These are phyloP conservation scores for Baronia brevicornis DNA, from an alignment of 2,888 invertebrate species.

Conservation along the genomic window DNA sequence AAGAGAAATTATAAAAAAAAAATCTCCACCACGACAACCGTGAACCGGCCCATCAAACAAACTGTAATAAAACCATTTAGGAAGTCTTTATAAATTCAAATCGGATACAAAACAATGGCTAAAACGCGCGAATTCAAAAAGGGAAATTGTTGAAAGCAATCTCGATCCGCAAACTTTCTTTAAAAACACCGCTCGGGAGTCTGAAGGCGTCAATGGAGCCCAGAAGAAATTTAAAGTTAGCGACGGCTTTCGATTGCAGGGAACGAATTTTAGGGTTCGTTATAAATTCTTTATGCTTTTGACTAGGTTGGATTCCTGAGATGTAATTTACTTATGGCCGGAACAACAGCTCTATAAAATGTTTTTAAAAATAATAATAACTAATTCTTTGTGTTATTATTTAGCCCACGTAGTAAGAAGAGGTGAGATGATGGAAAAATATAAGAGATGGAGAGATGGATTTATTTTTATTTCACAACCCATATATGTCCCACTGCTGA, in stretches of 20 bases:
- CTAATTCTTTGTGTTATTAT: no score
- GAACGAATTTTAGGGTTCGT: constrained; percentile 4
- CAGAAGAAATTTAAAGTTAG: constrained; percentile 13
- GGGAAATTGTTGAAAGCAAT: constrained; percentile 17
- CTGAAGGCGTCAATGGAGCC: constrained; percentile 12
- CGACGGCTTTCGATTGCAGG: constrained; percentile 3
- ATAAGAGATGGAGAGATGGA: no score
- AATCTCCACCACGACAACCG: background rate
- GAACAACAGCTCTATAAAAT: no score
- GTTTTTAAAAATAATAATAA: no score
- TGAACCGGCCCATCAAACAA: constrained; percentile 10
- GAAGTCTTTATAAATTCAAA: constrained; percentile 19
- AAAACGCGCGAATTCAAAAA: constrained; percentile 12
- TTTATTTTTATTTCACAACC: no score
- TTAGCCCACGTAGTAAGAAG: no score
- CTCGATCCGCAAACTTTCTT: constrained; percentile 14
- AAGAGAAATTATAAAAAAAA: background rate
- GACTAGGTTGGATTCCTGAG: no score
- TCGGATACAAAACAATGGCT: constrained; percentile 14
- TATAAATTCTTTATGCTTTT: background rate
- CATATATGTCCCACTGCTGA: no score
- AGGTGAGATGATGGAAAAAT: no score
- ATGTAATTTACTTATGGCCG: no score
- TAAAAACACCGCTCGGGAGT: constrained; percentile 16
- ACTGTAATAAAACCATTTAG: constrained; percentile 15